These are phyloP conservation scores for Drosophila siamana DNA, from an alignment of 2,888 invertebrate species.

Conservation along the genomic window DNA sequence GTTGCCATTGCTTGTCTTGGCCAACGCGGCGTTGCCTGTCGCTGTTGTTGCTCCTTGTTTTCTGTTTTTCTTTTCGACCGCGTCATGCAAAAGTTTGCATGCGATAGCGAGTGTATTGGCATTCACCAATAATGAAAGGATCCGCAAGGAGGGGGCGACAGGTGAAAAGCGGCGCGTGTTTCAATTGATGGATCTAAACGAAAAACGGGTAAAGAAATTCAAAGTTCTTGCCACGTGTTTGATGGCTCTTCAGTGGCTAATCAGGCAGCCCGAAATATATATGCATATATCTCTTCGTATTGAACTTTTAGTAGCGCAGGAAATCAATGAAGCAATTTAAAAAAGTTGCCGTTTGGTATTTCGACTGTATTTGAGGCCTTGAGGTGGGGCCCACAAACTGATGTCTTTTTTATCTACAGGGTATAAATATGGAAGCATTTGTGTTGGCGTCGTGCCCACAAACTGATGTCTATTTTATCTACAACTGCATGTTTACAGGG, in stretches of 20 bases:
- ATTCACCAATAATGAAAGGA: conserved; percentile 62
- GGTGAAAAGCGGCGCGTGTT: conserved; percentile 8
- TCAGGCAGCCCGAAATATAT: conserved; percentile 1
- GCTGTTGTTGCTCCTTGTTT: conserved; percentile 14
- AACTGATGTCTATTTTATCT: too few relatives aligned
- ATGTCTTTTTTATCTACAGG: too few relatives aligned
- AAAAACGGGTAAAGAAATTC: conserved; percentile 11
- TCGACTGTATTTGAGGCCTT: not conserved
- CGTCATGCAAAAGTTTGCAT: conserved; percentile 40
- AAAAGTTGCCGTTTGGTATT: not conserved
- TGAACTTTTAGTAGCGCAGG: not conserved
- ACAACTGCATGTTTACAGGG: not conserved
- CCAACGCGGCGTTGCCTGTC: not conserved
- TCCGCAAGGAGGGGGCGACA: conserved; percentile 25
- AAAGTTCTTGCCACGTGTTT: conserved; percentile 9
- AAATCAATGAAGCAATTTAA: not conserved
- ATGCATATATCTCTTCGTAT: conserved; percentile 3
- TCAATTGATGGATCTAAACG: conserved; percentile 20
- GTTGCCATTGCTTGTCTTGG: conserved; percentile 35
- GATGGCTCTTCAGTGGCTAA: conserved; percentile 14
- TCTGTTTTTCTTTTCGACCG: not conserved
- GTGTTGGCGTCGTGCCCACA: too few relatives aligned
- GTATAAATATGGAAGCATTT: not conserved
- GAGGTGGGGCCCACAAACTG: too few relatives aligned
- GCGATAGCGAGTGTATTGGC: conserved; percentile 33